Evolutionary conservation across 2,888 invertebrate genomes (phyloP).

Genomic region (Melanostoma scalare): DNA sequence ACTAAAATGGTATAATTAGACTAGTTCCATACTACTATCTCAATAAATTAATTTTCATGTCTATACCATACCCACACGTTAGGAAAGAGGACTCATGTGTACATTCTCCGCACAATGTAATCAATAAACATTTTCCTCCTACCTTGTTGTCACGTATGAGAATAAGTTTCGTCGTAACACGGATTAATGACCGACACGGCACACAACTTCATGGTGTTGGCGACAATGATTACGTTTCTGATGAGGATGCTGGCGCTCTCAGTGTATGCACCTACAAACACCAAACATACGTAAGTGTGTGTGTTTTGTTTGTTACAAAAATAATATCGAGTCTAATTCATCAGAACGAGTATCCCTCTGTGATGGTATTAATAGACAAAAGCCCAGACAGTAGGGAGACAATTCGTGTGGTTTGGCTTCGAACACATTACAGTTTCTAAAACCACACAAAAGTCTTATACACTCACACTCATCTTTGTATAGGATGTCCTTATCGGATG

Average conservation of each 20-base stretch:
- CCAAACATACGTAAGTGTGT: slow-evolving; percentile 15
- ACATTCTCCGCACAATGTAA: neutral
- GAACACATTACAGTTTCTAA: slow-evolving; percentile 22
- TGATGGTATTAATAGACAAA: slow-evolving; percentile 63
- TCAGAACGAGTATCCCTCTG: slow-evolving; percentile 21
- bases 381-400: slow-evolving; percentile 68
- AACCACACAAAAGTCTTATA: neutral
- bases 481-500: slow-evolving; percentile 56
- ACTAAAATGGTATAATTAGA: too few relatives aligned
- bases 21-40: too few relatives aligned
- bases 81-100: too few relatives aligned
- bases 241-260: slow-evolving; percentile 44
- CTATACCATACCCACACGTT: too few relatives aligned
- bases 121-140: slow-evolving; percentile 45
- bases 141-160: slow-evolving; percentile 17
- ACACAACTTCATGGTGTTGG: slow-evolving; percentile 45
- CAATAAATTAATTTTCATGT: too few relatives aligned
- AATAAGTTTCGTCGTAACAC: slow-evolving; percentile 52
- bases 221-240: slow-evolving; percentile 55
- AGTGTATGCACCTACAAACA: slow-evolving; percentile 6
- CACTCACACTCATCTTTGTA: neutral
- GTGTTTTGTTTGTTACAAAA: slow-evolving; percentile 25
- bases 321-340: slow-evolving; percentile 55
- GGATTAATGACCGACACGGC: slow-evolving; percentile 62
- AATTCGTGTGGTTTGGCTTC: slow-evolving; percentile 39